These are phyloP conservation scores for Chelon labrosus DNA, from an alignment of 2,797 vertebrate species.

Conservation along the genomic window DNA sequence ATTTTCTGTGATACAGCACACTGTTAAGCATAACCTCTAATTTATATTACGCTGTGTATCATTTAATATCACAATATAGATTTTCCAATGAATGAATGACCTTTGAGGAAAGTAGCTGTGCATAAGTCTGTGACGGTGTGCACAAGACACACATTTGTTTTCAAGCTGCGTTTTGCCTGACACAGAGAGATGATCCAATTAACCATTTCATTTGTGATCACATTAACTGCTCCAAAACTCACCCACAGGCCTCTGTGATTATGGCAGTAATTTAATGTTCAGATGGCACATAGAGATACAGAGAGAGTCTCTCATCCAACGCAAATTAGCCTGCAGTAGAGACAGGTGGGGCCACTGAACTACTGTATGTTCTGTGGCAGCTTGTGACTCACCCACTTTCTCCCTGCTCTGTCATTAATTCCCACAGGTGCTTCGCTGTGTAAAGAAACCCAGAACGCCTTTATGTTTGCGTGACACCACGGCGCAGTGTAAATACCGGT, in stretches of 20 bases:
- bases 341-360: slow-evolving; percentile 63
- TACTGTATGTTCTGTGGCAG: slow-evolving; percentile 30
- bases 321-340: slow-evolving; percentile 41
- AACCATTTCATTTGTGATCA: slow-evolving; percentile 27
- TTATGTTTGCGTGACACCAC: slow-evolving; percentile 47
- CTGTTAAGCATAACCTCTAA: not conserved
- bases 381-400: slow-evolving; percentile 51
- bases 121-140: not conserved
- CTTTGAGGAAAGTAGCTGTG: not conserved
- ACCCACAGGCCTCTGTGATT: slow-evolving; percentile 21
- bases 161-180: slow-evolving; percentile 6
- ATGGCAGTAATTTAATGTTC: slow-evolving; percentile 41
- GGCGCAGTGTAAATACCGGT: slow-evolving; percentile 51
- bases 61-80: too few species aligned
- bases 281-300: slow-evolving; percentile 17
- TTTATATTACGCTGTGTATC: not conserved
- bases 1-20: not conserved
- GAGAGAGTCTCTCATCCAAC: slow-evolving; percentile 39
- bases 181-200: not conserved
- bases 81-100: not conserved
- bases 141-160: not conserved
- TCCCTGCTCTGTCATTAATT: slow-evolving; percentile 54
- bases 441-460: slow-evolving; percentile 21
- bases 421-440: slow-evolving; percentile 32
- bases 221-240: slow-evolving; percentile 8